Evolutionary conservation across 2,797 vertebrate genomes (phyloP).

Genomic region (Argya squamiceps): DNA sequence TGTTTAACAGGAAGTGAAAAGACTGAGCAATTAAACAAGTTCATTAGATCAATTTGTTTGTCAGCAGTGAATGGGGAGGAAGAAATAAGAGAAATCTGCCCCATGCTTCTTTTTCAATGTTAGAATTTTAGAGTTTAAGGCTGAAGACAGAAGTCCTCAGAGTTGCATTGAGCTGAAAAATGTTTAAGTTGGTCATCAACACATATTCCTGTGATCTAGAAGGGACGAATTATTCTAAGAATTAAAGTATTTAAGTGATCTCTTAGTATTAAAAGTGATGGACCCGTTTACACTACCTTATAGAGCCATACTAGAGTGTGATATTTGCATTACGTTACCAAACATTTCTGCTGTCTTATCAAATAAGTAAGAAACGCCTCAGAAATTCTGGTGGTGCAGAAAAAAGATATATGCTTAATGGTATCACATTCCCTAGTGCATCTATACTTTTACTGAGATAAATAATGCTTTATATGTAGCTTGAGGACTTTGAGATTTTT

Average conservation of each 20-base stretch:
- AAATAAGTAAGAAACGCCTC: neutral
- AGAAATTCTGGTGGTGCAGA: too few species aligned
- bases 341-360: neutral
- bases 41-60: neutral
- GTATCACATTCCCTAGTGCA: neutral
- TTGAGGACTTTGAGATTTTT: neutral
- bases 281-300: neutral
- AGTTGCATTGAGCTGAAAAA: neutral
- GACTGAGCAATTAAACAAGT: neutral
- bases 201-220: neutral
- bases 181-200: neutral
- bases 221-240: neutral
- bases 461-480: neutral
- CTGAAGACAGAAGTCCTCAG: neutral
- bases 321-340: neutral
- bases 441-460: neutral
- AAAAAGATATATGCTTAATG: neutral
- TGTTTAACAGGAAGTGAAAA: neutral
- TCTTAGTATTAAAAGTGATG: neutral
- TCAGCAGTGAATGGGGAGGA: neutral
- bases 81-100: neutral
- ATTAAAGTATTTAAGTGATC: neutral
- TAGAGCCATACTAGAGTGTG: neutral
- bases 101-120: neutral
- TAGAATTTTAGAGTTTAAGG: neutral